Evolutionary conservation across 2,888 invertebrate genomes (phyloP), one percentile per base, ranked within the genome.

Genomic region (Rhyacophila evoluta): DNA sequence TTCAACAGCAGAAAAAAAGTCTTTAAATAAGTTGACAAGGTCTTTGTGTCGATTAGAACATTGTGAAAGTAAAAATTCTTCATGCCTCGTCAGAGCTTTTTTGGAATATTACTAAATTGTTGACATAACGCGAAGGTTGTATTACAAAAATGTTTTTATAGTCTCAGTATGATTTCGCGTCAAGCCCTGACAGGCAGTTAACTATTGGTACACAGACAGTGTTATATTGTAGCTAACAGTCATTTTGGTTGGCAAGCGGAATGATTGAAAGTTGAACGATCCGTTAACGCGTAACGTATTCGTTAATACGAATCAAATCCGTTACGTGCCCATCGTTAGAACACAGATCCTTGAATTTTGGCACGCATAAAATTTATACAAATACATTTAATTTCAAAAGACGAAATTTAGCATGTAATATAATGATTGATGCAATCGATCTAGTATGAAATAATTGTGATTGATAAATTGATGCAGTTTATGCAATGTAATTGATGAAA

Each of bases 211-310:
- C 55, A 55, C 19, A 15, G 19, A 4, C 10, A 10, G 25, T 8
- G 15, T 15, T 55, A 55, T 19, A 15, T 55, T 19, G 15, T 8
- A 55, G 15, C 39, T 25, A 55, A 19, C 10, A 19, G 19, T 29
- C 15, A 15, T 28, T 10, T 12, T 28, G 12, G 29, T 29, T 1
- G 33, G 69, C 8, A 29, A 28, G 28, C 28, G 28, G 69, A 69
- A 33, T 69, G 28, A 69, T 69, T 29, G 69, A 69, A 69, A 69
- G 69, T 6, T n/a, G 33, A 69, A 33, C 69, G 69, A 69, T 11
- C 69, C 69, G 69, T 69, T 69, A 69, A 33, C n/a, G 69, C 69
- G 69, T 69, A 11, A 29, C 29, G 28, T 27, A 69, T 69, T 69
- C 69, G 11, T 69, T 69, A 69, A 69, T 33, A 29, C 29, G 28